Percentiles rank a stretch among this genome's conserved stretches.
These are phyloP conservation scores for Nemurella pictetii DNA, from an alignment of 2,888 invertebrate species.

Conservation along the genomic window DNA sequence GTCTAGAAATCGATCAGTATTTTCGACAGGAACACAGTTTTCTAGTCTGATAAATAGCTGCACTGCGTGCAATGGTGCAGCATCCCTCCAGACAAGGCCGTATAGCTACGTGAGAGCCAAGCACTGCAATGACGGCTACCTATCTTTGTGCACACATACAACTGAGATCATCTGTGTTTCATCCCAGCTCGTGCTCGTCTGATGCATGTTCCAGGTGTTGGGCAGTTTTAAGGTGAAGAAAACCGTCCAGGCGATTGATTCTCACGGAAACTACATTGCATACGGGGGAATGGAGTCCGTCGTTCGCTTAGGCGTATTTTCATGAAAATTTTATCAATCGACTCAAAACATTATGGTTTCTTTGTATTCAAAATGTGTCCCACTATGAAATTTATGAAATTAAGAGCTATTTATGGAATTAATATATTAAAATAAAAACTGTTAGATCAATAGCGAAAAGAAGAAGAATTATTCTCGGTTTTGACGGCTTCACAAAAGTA, in stretches of 20 bases:
- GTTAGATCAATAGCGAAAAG: neutral
- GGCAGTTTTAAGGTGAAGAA: constrained; percentile 47
- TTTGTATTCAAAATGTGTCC: neutral
- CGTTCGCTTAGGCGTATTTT: constrained; percentile 27
- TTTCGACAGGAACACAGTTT: neutral
- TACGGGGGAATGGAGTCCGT: constrained; percentile 50
- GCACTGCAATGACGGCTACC: neutral
- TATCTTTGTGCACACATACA: too few species aligned
- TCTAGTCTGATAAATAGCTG: neutral
- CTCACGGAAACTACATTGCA: constrained; percentile 45
- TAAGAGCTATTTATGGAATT: neutral
- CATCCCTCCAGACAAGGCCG: neutral
- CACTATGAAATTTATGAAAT: neutral
- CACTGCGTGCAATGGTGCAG: neutral
- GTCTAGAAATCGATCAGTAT: neutral
- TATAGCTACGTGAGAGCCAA: neutral
- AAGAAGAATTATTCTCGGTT: too few species aligned
- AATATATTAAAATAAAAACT: neutral
- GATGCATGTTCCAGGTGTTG: constrained; percentile 45
- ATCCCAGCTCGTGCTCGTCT: neutral
- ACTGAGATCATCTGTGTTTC: too few species aligned
- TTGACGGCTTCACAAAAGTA: too few species aligned
- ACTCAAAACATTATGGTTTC: neutral
- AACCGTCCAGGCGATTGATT: constrained; percentile 49
- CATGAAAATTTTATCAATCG: neutral